Conservation (phyloP, 2,113 vertebrate species). For the Pithys albifrons region DNA sequence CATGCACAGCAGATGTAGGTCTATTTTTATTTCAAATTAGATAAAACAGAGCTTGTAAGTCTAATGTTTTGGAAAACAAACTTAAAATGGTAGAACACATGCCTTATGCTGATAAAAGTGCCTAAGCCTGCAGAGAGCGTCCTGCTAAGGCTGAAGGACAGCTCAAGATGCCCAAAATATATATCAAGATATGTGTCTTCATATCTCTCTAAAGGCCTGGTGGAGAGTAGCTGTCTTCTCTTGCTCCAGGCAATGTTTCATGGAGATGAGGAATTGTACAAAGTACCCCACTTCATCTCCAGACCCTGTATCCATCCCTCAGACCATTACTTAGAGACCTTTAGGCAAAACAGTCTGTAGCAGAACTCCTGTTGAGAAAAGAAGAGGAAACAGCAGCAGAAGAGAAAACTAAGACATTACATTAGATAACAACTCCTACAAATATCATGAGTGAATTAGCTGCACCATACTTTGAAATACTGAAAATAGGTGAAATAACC, state of each 20-base stretch:
- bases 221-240: background rate
- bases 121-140: background rate
- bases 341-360: background rate
- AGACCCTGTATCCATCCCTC: background rate
- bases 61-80: background rate
- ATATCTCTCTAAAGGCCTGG: background rate
- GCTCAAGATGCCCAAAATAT: background rate
- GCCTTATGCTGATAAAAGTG: background rate
- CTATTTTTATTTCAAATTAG: background rate
- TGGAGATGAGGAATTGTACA: background rate
- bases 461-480: background rate
- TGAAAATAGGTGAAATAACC: background rate
- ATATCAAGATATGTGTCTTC: background rate
- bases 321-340: background rate
- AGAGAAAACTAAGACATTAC: background rate
- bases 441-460: background rate
- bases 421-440: background rate
- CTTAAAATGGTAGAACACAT: rapidly evolving
- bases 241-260: background rate
- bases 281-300: background rate
- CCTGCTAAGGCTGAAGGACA: background rate
- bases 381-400: background rate
- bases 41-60: background rate
- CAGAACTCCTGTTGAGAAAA: background rate
- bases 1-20: background rate